Evolutionary conservation across 2,888 invertebrate species (phyloP), one percentile per base, ranked within the genome.

Genomic region (Ennomos fuscantarius): DNA sequence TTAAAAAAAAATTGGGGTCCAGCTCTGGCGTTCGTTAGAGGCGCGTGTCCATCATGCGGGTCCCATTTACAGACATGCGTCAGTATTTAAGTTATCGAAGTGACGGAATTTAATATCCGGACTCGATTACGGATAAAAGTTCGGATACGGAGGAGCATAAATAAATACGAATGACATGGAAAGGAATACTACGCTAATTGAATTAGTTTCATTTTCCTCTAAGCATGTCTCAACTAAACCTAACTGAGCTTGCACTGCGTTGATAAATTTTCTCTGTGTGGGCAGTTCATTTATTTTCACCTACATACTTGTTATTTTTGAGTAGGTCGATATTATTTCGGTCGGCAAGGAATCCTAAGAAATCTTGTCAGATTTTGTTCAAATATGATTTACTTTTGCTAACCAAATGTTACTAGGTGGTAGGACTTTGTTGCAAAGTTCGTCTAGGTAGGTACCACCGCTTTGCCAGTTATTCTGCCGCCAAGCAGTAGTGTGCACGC

Each of bases 11-110:
- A 68, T 65, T 60, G 69, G 80, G 81, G 74, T 74, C 76, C 70
- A 70, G 71, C 70, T 67, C 65, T 68, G 66, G 66, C 70, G 66
- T 74, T 76, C 76, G 73, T 75, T 72, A 72, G 63, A 48, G 74
- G 63, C 81, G 81, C 81, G 79, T 80, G 82, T 72, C 70, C 72
- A 62, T 36, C 55, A 83, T 83, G 82, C 82, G 82, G 82, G 82
- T 68, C 66, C 65, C 69, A 73, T 76, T 72, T 66, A 74, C 61
- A 53, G 66, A 69, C 70, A 73, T 70, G 70, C 65, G 70, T 74
- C 70, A 70, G 66, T 74, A 55, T 71, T 62, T 57, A 59, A 51
- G 42, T 56, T 49, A 44, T 36, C 11, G 32, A 47, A 34, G 36
- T 24, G 31, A 46, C 15, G 50, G 34, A 45, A 44, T 52, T 51